phyloP scores from a whole-genome alignment of 2,888 invertebrate genomes.

The Lycocerus yunnanus region DNA sequence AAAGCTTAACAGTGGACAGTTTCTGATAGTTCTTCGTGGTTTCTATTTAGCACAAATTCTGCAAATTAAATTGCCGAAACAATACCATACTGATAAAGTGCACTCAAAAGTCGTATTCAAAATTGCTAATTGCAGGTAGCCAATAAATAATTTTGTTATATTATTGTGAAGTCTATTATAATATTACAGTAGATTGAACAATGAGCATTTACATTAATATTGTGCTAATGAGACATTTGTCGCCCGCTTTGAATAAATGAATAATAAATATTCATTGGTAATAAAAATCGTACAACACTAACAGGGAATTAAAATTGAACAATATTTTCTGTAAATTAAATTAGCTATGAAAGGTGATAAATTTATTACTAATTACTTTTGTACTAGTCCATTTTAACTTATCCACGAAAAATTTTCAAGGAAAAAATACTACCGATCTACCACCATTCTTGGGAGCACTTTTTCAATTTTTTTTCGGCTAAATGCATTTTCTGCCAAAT shows the following conservation, averaged over 20 bases:
- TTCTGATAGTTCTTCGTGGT: too few relatives aligned
- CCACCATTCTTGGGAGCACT: too few relatives aligned
- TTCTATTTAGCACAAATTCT: too few relatives aligned
- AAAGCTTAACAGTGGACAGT: too few relatives aligned
- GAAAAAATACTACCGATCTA: too few relatives aligned
- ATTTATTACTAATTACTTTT: neutral
- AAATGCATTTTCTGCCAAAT: too few relatives aligned
- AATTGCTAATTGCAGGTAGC: neutral
- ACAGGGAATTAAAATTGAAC: neutral
- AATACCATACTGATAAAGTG: too few relatives aligned
- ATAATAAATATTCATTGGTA: neutral
- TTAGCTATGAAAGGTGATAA: neutral
- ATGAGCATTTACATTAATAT: conserved; percentile 10
- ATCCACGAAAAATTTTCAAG: too few relatives aligned
- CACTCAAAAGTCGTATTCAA: neutral
- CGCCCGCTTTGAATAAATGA: neutral
- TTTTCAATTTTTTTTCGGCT: too few relatives aligned
- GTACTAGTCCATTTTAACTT: too few relatives aligned
- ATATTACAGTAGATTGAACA: conserved; percentile 21
- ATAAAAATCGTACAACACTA: neutral
- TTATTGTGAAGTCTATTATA: conserved; percentile 23
- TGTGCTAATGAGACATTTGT: conserved; percentile 14
- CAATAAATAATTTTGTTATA: conserved; percentile 14
- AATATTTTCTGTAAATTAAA: neutral
- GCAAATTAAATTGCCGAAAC: too few relatives aligned